Percentiles rank a stretch among this genome's conserved stretches.
These are phyloP conservation scores for Acanthochromis polyacanthus DNA, from an alignment of 2,113 vertebrate species.

Conservation along the genomic window DNA sequence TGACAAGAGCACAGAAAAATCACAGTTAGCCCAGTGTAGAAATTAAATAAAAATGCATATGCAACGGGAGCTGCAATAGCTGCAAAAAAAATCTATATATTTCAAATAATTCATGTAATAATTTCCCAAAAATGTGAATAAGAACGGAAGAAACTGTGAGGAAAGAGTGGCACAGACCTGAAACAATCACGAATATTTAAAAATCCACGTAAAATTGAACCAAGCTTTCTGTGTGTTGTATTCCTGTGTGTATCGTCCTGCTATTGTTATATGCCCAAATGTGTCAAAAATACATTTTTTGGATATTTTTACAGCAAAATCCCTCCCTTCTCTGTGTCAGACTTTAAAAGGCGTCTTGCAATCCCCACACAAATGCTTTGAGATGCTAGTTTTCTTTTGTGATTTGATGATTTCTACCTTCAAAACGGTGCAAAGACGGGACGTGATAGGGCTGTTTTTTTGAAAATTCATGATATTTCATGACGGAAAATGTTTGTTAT, in stretches of 20 bases:
- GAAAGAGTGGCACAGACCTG: background rate
- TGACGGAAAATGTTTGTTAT: constrained; percentile 1
- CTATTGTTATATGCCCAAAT: background rate
- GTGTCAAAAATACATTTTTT: background rate
- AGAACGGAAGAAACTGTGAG: constrained; percentile 14
- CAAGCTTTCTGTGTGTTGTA: background rate
- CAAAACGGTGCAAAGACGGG: background rate
- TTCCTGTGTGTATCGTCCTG: background rate
- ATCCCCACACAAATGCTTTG: constrained; percentile 14
- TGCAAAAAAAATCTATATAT: background rate
- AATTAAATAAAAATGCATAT: background rate
- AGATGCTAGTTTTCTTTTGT: constrained; percentile 25
- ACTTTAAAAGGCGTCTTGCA: constrained; percentile 4
- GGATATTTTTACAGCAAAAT: background rate
- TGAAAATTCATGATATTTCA: background rate
- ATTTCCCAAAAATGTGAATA: constrained; percentile 47
- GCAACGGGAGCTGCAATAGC: constrained; percentile 7
- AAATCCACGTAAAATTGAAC: background rate
- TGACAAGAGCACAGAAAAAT: constrained; percentile 42
- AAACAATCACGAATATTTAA: background rate
- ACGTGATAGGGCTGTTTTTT: background rate
- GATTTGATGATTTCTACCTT: constrained; percentile 6
- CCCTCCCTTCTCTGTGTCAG: background rate
- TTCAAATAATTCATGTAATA: constrained; percentile 21
- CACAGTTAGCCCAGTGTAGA: constrained; percentile 2